Evolutionary conservation across 1,140 invertebrate genomes (phyloP).

Genomic region (Habropoda laboriosa): DNA sequence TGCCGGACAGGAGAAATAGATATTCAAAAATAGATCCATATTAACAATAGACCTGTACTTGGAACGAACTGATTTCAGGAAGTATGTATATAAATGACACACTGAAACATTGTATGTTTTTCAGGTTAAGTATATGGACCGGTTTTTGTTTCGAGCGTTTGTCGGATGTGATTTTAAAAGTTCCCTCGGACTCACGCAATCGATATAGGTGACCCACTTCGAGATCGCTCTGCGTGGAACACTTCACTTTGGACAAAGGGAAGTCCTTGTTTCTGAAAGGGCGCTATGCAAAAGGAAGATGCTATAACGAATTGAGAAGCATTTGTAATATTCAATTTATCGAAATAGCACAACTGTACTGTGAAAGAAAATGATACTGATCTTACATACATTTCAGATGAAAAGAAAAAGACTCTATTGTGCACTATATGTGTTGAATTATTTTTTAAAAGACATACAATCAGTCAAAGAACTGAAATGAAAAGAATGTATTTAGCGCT

Average conservation of each 20-base stretch:
- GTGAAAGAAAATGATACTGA: too few species aligned
- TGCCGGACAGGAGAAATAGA: not conserved
- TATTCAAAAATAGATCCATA: conserved; percentile 1
- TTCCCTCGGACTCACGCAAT: not conserved
- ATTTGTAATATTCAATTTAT: too few species aligned
- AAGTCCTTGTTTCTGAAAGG: not conserved
- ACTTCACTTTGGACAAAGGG: not conserved
- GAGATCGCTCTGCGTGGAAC: not conserved
- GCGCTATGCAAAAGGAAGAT: not conserved
- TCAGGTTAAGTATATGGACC: not conserved
- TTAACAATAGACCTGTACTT: not conserved
- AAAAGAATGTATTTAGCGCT: too few species aligned
- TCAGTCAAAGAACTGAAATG: too few species aligned
- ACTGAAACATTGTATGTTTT: not conserved
- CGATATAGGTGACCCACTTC: conserved; percentile 27
- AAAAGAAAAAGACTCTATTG: too few species aligned
- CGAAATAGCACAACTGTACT: too few species aligned
- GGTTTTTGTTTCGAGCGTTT: not conserved
- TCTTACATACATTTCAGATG: too few species aligned
- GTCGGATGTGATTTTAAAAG: conserved; percentile 2
- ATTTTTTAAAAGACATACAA: too few species aligned
- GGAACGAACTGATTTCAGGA: not conserved
- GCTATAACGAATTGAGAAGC: too few species aligned
- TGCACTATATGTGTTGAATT: too few species aligned
- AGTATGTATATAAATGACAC: not conserved